Evolutionary conservation across 1,140 invertebrate species (phyloP).

Genomic region (Paraescarpia echinospica): DNA sequence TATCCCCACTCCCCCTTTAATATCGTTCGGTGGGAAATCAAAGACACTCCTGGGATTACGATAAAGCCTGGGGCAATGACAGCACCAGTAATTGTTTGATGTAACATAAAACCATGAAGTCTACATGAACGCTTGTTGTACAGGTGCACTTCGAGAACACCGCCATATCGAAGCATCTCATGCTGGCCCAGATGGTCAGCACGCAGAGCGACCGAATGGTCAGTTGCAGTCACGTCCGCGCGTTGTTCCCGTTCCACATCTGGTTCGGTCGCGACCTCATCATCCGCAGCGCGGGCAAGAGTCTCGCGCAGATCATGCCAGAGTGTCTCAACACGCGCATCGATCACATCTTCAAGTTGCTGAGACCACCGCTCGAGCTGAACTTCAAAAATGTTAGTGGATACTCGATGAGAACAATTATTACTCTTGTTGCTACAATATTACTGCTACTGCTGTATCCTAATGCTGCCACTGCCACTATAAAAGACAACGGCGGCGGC

Average conservation of each 20-base stretch:
- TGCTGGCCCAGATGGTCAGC: background rate
- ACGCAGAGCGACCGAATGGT: slow-evolving; percentile 31
- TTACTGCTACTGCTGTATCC: background rate
- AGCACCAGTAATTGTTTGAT: too few relatives aligned
- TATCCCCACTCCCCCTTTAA: too few relatives aligned
- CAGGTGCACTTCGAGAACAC: background rate
- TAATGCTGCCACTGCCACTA: background rate
- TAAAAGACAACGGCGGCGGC: too few relatives aligned
- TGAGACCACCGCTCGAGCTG: slow-evolving; percentile 73
- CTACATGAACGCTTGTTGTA: background rate
- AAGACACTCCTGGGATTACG: too few relatives aligned
- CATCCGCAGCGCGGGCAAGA: slow-evolving; percentile 81
- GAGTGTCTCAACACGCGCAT: slow-evolving; percentile 68
- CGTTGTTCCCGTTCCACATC: slow-evolving; percentile 97
- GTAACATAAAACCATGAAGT: too few relatives aligned
- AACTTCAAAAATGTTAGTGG: slow-evolving; percentile 71
- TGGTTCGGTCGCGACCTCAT: slow-evolving; percentile 93
- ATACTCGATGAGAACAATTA: background rate
- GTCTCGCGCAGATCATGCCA: slow-evolving; percentile 80
- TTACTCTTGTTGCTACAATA: background rate
- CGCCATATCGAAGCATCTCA: background rate
- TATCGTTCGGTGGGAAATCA: too few relatives aligned
- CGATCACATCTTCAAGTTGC: slow-evolving; percentile 69
- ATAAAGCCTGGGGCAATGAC: too few relatives aligned
- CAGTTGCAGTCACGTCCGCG: slow-evolving; percentile 81